Conservation (phyloP, 1,140 invertebrate genomes). For the Drosophila leontia region DNA sequence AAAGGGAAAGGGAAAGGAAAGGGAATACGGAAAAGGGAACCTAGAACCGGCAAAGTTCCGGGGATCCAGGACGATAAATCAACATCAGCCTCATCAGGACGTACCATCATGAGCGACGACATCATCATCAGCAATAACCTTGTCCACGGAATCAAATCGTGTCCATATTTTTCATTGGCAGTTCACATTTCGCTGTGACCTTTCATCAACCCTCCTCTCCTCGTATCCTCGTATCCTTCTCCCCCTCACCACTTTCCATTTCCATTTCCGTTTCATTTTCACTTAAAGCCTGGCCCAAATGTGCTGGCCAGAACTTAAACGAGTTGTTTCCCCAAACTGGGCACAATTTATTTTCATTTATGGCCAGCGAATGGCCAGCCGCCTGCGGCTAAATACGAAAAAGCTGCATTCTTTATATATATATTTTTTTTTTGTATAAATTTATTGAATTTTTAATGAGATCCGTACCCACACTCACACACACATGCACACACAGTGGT, state of each 20-base stretch:
- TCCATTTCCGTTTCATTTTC: slow-evolving; percentile 31
- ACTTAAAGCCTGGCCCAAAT: slow-evolving; percentile 8
- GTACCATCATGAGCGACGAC: not conserved
- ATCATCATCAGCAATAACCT: slow-evolving; percentile 26
- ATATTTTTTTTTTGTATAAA: slow-evolving; percentile 32
- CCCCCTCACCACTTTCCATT: not conserved
- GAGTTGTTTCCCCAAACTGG: slow-evolving; percentile 5
- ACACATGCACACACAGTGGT: not conserved
- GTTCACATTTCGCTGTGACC: not conserved
- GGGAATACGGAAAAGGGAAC: not conserved
- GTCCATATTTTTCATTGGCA: slow-evolving; percentile 44
- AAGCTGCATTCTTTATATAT: slow-evolving; percentile 20
- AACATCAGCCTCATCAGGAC: slow-evolving; percentile 44
- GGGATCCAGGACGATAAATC: slow-evolving; percentile 53
- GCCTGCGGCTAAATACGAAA: slow-evolving; percentile 16
- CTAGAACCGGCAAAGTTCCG: not conserved
- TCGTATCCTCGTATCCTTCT: too few relatives aligned
- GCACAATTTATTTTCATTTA: slow-evolving; percentile 43
- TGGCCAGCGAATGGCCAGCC: slow-evolving; percentile 9
- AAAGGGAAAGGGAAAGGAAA: not conserved
- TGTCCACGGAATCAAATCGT: slow-evolving; percentile 25
- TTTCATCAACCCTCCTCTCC: not conserved
- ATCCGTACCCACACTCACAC: slow-evolving; percentile 1
- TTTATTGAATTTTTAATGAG: slow-evolving; percentile 63
- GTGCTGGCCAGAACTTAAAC: slow-evolving; percentile 24